These are phyloP conservation scores for Phylloscopus whistleri DNA, from an alignment of 2,113 vertebrate genomes.

Conservation along the genomic window DNA sequence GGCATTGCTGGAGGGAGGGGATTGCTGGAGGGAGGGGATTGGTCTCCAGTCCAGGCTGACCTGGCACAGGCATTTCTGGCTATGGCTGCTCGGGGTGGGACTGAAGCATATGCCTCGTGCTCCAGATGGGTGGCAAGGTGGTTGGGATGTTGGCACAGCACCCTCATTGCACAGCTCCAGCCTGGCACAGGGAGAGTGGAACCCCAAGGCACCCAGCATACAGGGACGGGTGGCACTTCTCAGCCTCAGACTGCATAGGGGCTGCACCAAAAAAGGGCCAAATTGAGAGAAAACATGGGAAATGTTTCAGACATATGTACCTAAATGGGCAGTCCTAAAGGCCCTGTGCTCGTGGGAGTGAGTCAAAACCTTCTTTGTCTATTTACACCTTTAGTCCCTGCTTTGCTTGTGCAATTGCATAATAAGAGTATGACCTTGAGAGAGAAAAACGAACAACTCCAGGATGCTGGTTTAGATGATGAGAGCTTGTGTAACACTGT, in stretches of 20 bases:
- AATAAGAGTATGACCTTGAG: slow-evolving; percentile 27
- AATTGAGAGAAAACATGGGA: not conserved
- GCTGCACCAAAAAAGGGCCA: not conserved
- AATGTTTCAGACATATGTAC: not conserved
- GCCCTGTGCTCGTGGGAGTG: not conserved
- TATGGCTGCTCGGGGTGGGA: not conserved
- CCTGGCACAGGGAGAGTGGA: not conserved
- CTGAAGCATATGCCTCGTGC: rapidly evolving
- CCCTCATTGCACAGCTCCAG: not conserved
- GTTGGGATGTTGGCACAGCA: not conserved
- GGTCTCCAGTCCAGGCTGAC: not conserved
- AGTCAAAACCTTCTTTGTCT: not conserved
- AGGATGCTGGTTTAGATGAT: slow-evolving; percentile 3
- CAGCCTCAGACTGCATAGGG: not conserved
- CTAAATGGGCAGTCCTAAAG: not conserved
- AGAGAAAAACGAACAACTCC: not conserved
- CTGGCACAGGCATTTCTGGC: not conserved
- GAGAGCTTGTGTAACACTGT: slow-evolving; percentile 27
- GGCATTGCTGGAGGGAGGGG: not conserved
- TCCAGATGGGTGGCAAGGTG: not conserved
- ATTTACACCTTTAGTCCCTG: not conserved
- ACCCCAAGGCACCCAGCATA: rapidly evolving
- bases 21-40: not conserved
- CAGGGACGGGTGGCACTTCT: rapidly evolving
- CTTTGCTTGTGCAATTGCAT: not conserved